Evolutionary conservation across 2,797 vertebrate species (phyloP).

Genomic region (Chaetodon trifasciatus): DNA sequence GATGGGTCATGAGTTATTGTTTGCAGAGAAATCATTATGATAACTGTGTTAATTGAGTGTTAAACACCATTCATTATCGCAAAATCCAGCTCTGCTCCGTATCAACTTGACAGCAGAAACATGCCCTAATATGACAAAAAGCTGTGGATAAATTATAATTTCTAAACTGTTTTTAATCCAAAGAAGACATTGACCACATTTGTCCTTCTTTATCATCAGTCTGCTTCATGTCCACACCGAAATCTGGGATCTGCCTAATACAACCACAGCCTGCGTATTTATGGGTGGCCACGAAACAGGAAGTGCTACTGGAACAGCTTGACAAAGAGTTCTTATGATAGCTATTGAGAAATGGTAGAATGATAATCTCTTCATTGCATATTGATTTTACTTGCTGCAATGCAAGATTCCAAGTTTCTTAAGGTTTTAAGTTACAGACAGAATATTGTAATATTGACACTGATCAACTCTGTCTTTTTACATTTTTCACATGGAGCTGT

Average conservation of each 20-base stretch:
- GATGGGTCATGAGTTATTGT: conserved; percentile 48
- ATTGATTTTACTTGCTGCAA: neutral
- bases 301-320: neutral
- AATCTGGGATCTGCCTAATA: conserved; percentile 4
- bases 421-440: conserved; percentile 9
- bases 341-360: neutral
- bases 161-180: neutral
- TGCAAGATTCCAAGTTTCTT: neutral
- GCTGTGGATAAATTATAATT: conserved; percentile 5
- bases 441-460: conserved; percentile 14
- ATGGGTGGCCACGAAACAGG: conserved; percentile 11
- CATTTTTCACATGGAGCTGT: neutral
- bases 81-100: conserved; percentile 45
- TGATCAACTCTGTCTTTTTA: neutral
- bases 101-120: conserved; percentile 55
- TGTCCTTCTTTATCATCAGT: conserved; percentile 2
- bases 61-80: conserved; percentile 43
- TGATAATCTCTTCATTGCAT: conserved; percentile 1
- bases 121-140: too few species aligned
- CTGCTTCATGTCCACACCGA: conserved; percentile 9
- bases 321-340: neutral
- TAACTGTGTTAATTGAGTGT: conserved; percentile 54
- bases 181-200: neutral
- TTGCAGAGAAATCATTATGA: conserved; percentile 61
- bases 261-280: neutral